Base-by-base conservation (phyloP, 2,797 vertebrate genomes). In the Pseudomugil tenellus region DNA sequence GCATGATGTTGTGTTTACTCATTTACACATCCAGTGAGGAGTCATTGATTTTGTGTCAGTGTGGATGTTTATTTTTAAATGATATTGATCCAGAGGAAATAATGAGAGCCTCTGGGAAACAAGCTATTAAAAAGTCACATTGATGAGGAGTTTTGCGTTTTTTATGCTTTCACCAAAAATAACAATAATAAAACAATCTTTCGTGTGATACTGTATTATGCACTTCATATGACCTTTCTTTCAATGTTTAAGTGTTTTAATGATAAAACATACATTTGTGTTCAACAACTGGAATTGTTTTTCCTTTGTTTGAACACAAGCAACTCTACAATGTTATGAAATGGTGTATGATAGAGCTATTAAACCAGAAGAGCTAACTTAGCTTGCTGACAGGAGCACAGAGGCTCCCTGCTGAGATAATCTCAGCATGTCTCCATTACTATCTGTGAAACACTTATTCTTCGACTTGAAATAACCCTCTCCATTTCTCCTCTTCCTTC, bases 381-480 rank as follows among this genome's bases (percentile, higher is more conserved):
- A 86, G 90, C 86, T 67, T 57, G 76, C 82, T 89, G 90, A 86
- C 89, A 89, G 77, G 69, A 79, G 69, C 69, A 74, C 1, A 63
- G 69, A 34, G 72, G 70, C 83, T 83, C 74, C 89, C 87, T n/a
- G 71, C 55, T 52, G 87, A 43, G 77, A 83, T 61, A 70, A 35
- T 77, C 91, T 88, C 91, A 90, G 90, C 90, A 84, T 64, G 90
- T 76, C 84, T 86, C 77, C 76, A 25, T 11, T 75, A 81, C 83
- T 87, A 87, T 90, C 89, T 87, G 80, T 17, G 67, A 87, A 89
- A 86, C 81, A 85, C 82, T 90, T 84, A 85, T 83, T 90, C 89
- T 87, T 85, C 80, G 56, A 64, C 87, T 83, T 80, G 56, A 80
- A 70, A 68, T 79, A 84, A 78, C 83, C 74, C 58, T 66, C 58